Evolutionary conservation across 2,888 invertebrate species (phyloP).

Genomic region (Pandemis cinnamomeana): DNA sequence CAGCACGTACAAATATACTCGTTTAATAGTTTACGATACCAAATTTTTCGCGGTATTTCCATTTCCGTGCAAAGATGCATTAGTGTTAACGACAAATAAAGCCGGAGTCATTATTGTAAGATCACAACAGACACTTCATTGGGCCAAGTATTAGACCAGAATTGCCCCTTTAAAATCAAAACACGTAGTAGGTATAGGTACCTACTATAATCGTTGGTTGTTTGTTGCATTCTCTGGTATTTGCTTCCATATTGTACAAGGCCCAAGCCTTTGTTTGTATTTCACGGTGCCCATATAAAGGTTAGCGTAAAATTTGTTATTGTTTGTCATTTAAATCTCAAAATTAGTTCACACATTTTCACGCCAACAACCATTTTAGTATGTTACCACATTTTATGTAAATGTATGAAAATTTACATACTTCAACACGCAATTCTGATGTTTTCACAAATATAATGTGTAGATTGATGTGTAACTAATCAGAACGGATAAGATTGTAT

Average conservation of each 20-base stretch:
- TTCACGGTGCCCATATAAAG: background rate
- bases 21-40: no score
- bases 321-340: background rate
- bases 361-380: background rate
- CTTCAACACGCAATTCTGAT: background rate
- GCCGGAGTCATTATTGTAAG: background rate
- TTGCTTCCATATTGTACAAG: background rate
- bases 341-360: background rate
- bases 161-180: background rate
- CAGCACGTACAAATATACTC: no score
- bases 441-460: background rate
- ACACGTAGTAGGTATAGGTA: background rate
- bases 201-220: background rate
- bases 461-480: background rate
- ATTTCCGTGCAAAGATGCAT: no score
- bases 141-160: background rate
- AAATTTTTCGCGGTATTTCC: no score
- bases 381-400: background rate
- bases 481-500: background rate
- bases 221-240: background rate
- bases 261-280: background rate
- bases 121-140: background rate
- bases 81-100: background rate
- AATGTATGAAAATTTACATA: background rate
- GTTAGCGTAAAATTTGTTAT: background rate